Evolutionary conservation across 2,113 vertebrate species (phyloP).

Genomic region (Tachysurus vachellii): DNA sequence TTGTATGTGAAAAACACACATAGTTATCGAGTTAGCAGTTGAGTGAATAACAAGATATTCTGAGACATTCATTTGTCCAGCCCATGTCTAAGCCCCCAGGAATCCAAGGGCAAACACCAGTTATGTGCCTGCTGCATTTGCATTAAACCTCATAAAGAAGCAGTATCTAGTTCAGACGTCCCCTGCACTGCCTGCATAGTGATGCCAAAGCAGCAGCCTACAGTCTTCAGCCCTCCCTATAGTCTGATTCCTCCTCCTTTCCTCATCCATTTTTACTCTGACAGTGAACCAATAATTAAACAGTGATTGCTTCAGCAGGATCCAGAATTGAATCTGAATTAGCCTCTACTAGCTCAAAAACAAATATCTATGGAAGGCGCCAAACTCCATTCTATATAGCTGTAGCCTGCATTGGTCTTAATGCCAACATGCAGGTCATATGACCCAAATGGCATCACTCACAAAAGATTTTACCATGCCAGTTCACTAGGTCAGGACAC

Average conservation of each 20-base stretch:
- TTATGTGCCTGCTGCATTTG: not conserved
- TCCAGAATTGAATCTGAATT: not conserved
- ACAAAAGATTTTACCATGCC: not conserved
- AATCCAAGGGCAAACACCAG: not conserved
- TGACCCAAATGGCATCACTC: not conserved
- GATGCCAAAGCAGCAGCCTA: not conserved
- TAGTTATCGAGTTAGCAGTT: not conserved
- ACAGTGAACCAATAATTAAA: not conserved
- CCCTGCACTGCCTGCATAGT: not conserved
- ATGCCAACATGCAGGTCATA: not conserved
- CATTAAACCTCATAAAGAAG: not conserved
- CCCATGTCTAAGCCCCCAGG: not conserved
- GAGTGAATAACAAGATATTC: not conserved
- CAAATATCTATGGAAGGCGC: not conserved
- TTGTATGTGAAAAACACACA: not conserved
- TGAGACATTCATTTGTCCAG: not conserved
- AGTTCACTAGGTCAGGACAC: not conserved
- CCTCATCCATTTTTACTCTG: not conserved
- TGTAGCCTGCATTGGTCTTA: not conserved
- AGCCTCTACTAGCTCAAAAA: not conserved
- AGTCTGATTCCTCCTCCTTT: not conserved
- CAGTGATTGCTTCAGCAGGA: not conserved
- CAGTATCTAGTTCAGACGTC: not conserved
- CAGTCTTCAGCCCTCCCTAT: not conserved
- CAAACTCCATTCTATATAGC: not conserved